Percentiles rank a stretch among this genome's conserved stretches.
Conservation (phyloP, 2,888 invertebrate genomes). For the Callosobruchus maculatus region DNA sequence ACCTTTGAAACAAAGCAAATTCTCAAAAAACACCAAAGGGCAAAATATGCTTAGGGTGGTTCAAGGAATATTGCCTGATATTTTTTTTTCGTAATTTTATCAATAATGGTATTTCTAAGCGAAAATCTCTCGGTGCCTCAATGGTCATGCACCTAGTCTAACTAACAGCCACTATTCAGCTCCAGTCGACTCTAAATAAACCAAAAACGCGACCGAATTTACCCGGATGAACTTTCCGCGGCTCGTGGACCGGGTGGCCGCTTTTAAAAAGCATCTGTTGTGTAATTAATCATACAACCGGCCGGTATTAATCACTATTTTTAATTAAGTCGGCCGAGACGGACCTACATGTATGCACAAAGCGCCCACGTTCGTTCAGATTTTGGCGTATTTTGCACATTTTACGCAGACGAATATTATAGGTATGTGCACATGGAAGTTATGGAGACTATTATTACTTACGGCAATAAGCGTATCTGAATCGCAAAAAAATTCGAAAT, state of each 20-base stretch:
- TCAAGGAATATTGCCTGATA: no score
- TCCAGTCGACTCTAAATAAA: background rate
- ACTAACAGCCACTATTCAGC: background rate
- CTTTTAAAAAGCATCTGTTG: background rate
- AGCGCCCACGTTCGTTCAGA: background rate
- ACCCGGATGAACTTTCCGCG: background rate
- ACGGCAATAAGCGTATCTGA: no score
- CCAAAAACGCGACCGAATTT: background rate
- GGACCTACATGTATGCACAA: background rate
- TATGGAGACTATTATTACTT: background rate
- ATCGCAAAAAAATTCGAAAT: no score
- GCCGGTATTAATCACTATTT: slow-evolving; percentile 20
- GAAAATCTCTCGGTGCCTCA: no score
- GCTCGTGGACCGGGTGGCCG: background rate
- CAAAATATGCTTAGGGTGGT: no score
- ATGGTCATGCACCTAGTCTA: background rate
- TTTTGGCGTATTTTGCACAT: background rate
- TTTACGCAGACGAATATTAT: background rate
- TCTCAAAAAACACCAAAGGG: no score
- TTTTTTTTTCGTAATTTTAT: no score
- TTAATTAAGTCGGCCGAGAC: slow-evolving; percentile 18
- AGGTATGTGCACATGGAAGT: background rate
- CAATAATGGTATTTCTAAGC: no score
- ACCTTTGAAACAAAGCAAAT: no score
- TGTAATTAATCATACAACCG: slow-evolving; percentile 18